Evolutionary conservation across 2,113 vertebrate species (phyloP), one percentile per base, ranked within the genome.

Genomic region (Tetrao urogallus): DNA sequence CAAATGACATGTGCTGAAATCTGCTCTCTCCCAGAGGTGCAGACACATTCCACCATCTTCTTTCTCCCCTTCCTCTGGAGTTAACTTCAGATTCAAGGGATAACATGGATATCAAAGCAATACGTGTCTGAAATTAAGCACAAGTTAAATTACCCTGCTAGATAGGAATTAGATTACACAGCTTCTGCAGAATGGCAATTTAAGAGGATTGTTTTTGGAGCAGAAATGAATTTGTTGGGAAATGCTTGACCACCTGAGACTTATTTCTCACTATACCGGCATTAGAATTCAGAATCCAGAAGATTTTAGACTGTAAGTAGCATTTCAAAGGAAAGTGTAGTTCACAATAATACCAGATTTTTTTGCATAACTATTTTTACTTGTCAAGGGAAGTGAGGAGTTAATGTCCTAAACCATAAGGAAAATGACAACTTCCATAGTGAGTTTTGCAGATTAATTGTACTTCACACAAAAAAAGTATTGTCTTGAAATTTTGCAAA

Each of bases 391-490:
- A 92, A 72, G 8, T 24, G n/a, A 89, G 43, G 54, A 90, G 38
- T 92, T 93, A 89, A 89, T 92, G 87, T 42, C 32, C 25, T 80
- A 85, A 87, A 82, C 40, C 71, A 47, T 70, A 85, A 57, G 43
- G 40, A 86, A 84, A 92, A 70, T 38, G 6, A 34, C 52, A 38
- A 8, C 11, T 89, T 82, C 54, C 50, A 61, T 13, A 34, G 43
- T 64, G 63, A 70, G 8, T 69, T 91, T 43, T 76, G 36, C 30
- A 82, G 40, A 50, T 85, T 77, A 85, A 83, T 70, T 73, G 36
- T 20, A 45, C 24, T 75, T 88, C 20, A 12, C 48, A 48, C 12
- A 78, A 81, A 79, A 75, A 75, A 82, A 2, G 7, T 25, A 75
- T 84, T 82, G 27, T 22, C 18, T 36, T 63, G 57, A 88, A 86